Base-by-base conservation (phyloP, 2,113 vertebrate species). In the Theristicus caerulescens region DNA sequence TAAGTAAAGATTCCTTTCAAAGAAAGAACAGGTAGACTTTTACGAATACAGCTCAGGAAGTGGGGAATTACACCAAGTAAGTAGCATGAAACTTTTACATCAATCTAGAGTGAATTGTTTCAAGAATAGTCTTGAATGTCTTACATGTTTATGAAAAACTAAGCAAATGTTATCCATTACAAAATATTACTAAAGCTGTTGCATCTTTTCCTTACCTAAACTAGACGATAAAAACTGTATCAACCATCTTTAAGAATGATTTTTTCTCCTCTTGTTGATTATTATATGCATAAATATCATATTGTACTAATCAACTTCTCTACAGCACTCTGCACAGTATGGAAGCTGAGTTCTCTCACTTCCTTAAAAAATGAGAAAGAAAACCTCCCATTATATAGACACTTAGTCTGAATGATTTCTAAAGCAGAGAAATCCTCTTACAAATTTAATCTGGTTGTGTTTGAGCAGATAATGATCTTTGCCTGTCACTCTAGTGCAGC, bases 381-480 rank as follows among this genome's bases (percentile, higher is more conserved):
- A 87, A 74, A 57, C 6, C 8, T 44, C 8, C 7, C 7, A 46
- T 52, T 49, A 42, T 2, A 17, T 38, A 87, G 49, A 78, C 10
- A 94, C 74, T 44, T 94, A 90, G 32, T 46, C 47, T 85, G 34
- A 90, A 73, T 87, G 34, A n/a, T 81, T 84, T 82, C 83, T 90
- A 67, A 84, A 96, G 74, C 38, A 88, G 69, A 88, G n/a, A 83
- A 97, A 97, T 86, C 46, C 47, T 95, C 66, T 96, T 94, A 81
- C 2, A 62, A 51, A 95, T 93, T 96, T 92, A 77, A 97, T 79
- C 82, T 76, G 61, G 26, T 61, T 88, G 27, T 72, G 70, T 82
- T 94, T 91, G 55, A 96, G 72, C 54, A 82, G 51, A 57, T 73
- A 95, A 91, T 64, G 83, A 95, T 83, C 86, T 77, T 24, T 24